Conservation (phyloP, 2,113 vertebrate species). For the Xenopus laevis region DNA sequence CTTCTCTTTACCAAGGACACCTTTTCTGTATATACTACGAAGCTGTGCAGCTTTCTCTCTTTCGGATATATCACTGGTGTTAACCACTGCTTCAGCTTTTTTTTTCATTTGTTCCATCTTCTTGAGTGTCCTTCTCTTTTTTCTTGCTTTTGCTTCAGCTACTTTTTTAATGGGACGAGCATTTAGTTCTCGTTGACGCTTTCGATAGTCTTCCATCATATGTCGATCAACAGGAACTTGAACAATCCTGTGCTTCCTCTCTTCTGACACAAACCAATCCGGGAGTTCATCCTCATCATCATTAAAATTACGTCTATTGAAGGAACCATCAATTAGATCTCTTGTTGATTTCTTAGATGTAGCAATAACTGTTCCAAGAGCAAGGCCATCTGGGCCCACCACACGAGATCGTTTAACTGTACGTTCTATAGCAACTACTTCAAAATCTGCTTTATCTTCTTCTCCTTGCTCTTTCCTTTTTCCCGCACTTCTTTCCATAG, state of each 20-base stretch:
- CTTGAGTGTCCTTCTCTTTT: constrained; percentile 91
- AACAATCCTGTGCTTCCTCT: constrained; percentile 76
- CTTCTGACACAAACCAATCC: constrained; percentile 85
- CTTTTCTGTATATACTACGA: constrained; percentile 94
- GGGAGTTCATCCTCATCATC: constrained; percentile 82
- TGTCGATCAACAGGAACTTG: constrained; percentile 77
- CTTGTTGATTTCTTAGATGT: constrained; percentile 80
- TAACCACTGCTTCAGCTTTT: constrained; percentile 89
- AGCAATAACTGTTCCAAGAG: constrained; percentile 80
- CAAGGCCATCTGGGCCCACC: constrained; percentile 84
- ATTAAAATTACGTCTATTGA: constrained; percentile 83
- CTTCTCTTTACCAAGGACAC: constrained; percentile 87
- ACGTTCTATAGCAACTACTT: constrained; percentile 85
- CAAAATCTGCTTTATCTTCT: constrained; percentile 57
- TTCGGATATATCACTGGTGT: constrained; percentile 91
- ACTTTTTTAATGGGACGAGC: constrained; percentile 91
- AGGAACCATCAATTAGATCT: constrained; percentile 83
- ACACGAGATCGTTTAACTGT: constrained; percentile 77
- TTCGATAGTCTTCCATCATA: constrained; percentile 84
- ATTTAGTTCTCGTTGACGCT: constrained; percentile 88
- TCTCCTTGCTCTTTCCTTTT: constrained; percentile 29
- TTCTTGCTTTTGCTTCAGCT: constrained; percentile 93
- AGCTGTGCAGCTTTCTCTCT: constrained; percentile 89
- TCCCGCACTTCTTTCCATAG: constrained; percentile 47
- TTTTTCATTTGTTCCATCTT: constrained; percentile 94